Conservation (phyloP, 2,113 vertebrate genomes). For the Microtus pennsylvanicus region DNA sequence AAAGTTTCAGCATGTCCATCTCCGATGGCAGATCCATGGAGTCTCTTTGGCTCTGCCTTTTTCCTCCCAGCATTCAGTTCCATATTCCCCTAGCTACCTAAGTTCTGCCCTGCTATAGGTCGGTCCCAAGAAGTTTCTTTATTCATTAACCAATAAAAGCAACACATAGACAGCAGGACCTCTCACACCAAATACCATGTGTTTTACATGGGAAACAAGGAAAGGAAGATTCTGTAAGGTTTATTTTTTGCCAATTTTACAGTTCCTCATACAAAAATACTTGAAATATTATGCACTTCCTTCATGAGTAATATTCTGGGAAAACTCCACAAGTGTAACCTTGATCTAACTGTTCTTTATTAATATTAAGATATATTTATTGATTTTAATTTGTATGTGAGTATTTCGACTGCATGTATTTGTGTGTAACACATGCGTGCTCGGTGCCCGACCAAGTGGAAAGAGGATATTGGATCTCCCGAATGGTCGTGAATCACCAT, state of each 20-base stretch:
- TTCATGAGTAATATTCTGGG: constrained; percentile 24
- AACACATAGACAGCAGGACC: no score
- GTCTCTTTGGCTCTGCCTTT: no score
- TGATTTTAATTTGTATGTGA: not conserved
- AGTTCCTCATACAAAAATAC: constrained; percentile 48
- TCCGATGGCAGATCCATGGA: no score
- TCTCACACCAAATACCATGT: constrained; percentile 15
- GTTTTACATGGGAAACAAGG: constrained; percentile 62
- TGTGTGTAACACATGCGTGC: not conserved
- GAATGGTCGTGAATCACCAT: not conserved
- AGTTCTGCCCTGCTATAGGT: no score
- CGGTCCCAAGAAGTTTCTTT: no score
- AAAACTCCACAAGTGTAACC: constrained; percentile 18
- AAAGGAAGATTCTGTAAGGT: not conserved
- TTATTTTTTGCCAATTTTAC: constrained; percentile 54
- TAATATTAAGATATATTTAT: not conserved
- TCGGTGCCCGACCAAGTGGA: not conserved
- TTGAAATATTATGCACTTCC: constrained; percentile 60
- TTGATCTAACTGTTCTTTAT: not conserved
- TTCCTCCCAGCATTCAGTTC: no score
- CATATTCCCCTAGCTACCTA: no score
- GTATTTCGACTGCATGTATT: not conserved
- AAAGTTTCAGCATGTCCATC: no score
- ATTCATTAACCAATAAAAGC: no score
- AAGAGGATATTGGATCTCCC: not conserved